A percentile compares a stretch with the other conserved stretches of the same genome.
Evolutionary conservation across 2,888 invertebrate species (phyloP).

Genomic region (Agrotis ipsilon): DNA sequence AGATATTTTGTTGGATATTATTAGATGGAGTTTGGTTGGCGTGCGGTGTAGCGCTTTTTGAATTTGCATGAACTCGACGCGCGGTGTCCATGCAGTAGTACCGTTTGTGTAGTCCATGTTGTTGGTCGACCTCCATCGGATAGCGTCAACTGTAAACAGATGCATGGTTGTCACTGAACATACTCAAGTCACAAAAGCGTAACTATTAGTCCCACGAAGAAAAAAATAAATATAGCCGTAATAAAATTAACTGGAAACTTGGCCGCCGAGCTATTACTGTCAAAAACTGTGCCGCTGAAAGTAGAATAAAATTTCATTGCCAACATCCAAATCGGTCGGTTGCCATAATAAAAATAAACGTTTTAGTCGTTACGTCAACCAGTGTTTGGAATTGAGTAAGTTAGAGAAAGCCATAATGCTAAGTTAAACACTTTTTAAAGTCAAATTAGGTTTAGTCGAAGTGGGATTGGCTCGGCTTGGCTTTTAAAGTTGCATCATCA

Average conservation of each 20-base stretch:
- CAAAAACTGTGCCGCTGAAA: constrained; percentile 64
- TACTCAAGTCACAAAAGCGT: neutral
- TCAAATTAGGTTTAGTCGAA: constrained; percentile 63
- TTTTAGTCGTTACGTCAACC: constrained; percentile 67
- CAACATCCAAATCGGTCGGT: constrained; percentile 64
- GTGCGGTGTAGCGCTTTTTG: constrained; percentile 55
- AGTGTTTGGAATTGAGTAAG: constrained; percentile 67
- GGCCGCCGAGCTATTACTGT: constrained; percentile 61
- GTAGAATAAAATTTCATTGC: constrained; percentile 66
- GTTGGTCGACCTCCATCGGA: constrained; percentile 30
- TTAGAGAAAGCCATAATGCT: constrained; percentile 66
- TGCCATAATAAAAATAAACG: constrained; percentile 72
- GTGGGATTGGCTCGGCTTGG: constrained; percentile 52
- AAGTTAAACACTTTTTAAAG: constrained; percentile 69
- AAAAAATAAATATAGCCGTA: constrained; percentile 27
- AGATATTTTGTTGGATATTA: constrained; percentile 54
- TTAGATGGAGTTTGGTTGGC: constrained; percentile 54
- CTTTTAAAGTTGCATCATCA: constrained; percentile 68
- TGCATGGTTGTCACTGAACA: constrained; percentile 32
- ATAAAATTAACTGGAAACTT: constrained; percentile 62
- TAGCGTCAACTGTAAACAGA: constrained; percentile 11
- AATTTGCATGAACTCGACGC: constrained; percentile 61
- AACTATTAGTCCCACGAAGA: constrained; percentile 17
- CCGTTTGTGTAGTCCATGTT: constrained; percentile 40
- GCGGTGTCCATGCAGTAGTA: constrained; percentile 34